Conservation (phyloP, 2,113 vertebrate species). For the Tursiops truncatus region DNA sequence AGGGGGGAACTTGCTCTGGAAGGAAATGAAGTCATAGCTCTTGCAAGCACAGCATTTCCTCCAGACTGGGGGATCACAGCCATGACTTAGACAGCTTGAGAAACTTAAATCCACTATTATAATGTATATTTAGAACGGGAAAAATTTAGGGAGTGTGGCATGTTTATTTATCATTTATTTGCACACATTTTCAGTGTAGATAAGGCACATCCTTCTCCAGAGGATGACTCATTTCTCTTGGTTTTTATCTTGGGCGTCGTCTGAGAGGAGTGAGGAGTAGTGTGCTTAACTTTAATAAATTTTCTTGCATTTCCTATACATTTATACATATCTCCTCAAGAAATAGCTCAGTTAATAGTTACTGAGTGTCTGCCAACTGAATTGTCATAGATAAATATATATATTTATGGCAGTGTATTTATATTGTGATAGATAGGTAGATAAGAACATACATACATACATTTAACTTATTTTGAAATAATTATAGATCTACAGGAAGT, state of each 20-base stretch:
- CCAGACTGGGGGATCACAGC: background rate
- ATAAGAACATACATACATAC: background rate
- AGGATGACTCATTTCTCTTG: constrained; percentile 24
- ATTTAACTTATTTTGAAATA: background rate
- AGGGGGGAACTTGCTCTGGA: background rate
- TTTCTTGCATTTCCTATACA: background rate
- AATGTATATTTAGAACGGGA: background rate
- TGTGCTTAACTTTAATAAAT: background rate
- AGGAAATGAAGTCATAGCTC: constrained; percentile 20
- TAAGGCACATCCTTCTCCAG: background rate
- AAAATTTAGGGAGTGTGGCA: background rate
- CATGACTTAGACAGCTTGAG: background rate
- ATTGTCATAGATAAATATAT: background rate
- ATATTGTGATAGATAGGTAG: background rate
- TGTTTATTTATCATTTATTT: constrained; percentile 8
- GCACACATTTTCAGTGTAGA: background rate
- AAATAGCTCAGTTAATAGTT: background rate
- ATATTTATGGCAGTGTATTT: background rate
- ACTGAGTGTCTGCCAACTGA: background rate
- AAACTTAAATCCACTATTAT: background rate
- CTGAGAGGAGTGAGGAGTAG: background rate
- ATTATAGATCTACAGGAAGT: background rate
- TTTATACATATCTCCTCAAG: background rate
- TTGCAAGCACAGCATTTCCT: background rate
- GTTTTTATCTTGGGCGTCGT: background rate